Conservation (phyloP, 2,113 vertebrate species). For the Rallus limicola region DNA sequence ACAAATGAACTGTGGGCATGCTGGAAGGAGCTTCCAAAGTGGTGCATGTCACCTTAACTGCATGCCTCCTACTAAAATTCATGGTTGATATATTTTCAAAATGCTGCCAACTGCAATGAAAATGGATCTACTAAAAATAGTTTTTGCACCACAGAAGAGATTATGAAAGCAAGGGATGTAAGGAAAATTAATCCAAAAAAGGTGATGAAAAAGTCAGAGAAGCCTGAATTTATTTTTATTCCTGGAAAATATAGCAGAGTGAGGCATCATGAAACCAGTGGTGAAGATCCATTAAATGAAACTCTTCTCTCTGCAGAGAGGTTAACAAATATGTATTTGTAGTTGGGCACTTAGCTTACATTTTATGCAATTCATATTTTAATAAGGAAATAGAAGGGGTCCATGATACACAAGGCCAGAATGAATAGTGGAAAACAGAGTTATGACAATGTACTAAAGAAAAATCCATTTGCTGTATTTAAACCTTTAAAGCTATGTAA, state of each 20-base stretch:
- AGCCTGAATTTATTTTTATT: not conserved
- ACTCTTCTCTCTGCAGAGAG: not conserved
- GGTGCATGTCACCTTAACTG: not conserved
- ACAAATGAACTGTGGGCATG: not conserved
- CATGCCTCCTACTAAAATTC: not conserved
- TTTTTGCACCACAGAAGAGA: not conserved
- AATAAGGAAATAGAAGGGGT: not conserved
- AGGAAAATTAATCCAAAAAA: not conserved
- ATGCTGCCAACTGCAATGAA: not conserved
- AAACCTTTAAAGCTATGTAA: constrained; percentile 11
- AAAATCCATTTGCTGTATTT: not conserved
- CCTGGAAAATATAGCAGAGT: not conserved
- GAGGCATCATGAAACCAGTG: not conserved
- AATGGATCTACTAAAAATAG: constrained; percentile 4
- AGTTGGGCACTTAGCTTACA: not conserved
- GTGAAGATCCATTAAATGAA: not conserved
- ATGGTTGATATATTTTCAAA: not conserved
- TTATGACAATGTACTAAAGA: not conserved
- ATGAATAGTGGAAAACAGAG: not conserved
- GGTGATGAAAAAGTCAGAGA: not conserved
- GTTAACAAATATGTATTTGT: not conserved
- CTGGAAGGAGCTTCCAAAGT: not conserved
- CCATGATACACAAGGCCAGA: not conserved
- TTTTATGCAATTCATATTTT: not conserved
- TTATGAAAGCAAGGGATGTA: not conserved